Percentiles rank a stretch among this genome's conserved stretches.
Conservation (phyloP, 2,113 vertebrate species). For the Oreochromis niloticus region DNA sequence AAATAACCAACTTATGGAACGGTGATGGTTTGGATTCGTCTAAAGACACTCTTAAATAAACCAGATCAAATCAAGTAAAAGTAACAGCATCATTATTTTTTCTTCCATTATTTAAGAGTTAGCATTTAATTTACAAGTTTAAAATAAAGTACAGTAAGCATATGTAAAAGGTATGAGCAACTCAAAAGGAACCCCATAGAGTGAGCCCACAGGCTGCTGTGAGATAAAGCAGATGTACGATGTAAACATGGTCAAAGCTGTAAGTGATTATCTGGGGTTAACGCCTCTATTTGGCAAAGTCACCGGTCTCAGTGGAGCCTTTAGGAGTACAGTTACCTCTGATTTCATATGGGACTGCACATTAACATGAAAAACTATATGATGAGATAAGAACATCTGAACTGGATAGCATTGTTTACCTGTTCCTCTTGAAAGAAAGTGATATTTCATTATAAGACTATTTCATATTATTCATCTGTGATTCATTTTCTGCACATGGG, state of each 20-base stretch:
- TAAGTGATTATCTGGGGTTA: background rate
- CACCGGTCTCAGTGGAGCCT: background rate
- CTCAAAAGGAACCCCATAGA: background rate
- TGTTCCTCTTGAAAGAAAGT: background rate
- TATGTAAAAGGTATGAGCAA: background rate
- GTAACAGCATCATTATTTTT: background rate
- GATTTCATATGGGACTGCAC: background rate
- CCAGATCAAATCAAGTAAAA: background rate
- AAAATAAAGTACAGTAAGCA: background rate
- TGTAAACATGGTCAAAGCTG: background rate
- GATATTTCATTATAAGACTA: background rate
- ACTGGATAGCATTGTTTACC: background rate
- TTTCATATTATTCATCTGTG: background rate
- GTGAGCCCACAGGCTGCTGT: background rate
- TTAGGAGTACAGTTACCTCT: background rate
- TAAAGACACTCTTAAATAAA: background rate
- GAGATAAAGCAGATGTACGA: background rate
- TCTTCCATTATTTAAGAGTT: background rate
- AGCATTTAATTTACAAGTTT: background rate
- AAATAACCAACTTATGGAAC: background rate
- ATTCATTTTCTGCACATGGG: background rate
- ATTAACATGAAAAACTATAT: background rate
- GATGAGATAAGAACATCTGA: background rate
- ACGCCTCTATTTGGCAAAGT: background rate
- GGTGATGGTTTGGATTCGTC: background rate